phyloP scores from a whole-genome alignment of 2,888 invertebrate genomes.

The Ichneumoninae sp. region DNA sequence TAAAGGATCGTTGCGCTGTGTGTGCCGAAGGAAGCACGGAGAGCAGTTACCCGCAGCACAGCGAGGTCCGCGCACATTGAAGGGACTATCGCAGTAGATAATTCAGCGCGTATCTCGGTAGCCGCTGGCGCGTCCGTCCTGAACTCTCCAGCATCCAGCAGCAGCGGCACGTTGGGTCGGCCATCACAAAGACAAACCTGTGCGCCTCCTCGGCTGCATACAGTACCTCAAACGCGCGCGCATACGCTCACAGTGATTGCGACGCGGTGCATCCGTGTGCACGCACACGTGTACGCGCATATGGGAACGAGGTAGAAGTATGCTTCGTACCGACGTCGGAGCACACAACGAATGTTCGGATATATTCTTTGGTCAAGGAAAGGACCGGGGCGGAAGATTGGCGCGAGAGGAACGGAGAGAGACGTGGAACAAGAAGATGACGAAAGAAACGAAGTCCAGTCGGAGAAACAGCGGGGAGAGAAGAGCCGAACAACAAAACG shows the following conservation, averaged over 20 bases:
- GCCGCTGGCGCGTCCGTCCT: constrained; percentile 75
- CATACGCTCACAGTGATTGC: constrained; percentile 50
- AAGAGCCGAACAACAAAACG: constrained; percentile 79
- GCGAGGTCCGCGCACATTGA: constrained; percentile 72
- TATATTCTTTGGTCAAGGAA: constrained; percentile 31
- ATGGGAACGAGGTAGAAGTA: not conserved
- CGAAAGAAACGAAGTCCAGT: constrained; percentile 63
- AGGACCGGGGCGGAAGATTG: constrained; percentile 3
- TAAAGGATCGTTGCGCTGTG: constrained; percentile 65
- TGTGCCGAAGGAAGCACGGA: constrained; percentile 60
- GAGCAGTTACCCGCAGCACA: constrained; percentile 69
- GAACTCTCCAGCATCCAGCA: constrained; percentile 43
- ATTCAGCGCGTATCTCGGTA: constrained; percentile 84
- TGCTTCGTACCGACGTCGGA: not conserved
- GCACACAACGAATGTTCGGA: constrained; percentile 25
- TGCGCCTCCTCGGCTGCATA: constrained; percentile 71
- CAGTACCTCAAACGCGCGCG: constrained; percentile 76
- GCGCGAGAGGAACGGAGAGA: constrained; percentile 28
- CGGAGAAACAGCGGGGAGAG: constrained; percentile 63
- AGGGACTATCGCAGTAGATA: constrained; percentile 81
- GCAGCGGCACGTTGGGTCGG: constrained; percentile 79
- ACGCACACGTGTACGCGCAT: not conserved
- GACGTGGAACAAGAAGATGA: constrained; percentile 50
- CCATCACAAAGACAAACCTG: constrained; percentile 83
- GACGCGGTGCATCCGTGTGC: constrained; percentile 33